Base-by-base conservation (phyloP, 2,113 vertebrate genomes). In the Cepphus grylle region DNA sequence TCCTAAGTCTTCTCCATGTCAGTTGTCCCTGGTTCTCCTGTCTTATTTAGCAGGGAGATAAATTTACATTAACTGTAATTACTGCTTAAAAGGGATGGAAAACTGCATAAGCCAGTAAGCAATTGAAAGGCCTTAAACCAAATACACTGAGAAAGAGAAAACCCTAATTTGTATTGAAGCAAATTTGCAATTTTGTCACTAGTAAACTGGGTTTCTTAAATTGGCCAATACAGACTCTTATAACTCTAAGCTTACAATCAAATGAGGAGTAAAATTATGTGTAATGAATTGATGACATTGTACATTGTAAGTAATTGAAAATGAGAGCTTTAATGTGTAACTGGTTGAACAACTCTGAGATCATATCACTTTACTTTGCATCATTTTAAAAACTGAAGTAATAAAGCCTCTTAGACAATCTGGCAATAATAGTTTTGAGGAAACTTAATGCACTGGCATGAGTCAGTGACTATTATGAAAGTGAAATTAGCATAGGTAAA, bases 221-320 rank as follows among this genome's bases (percentile, higher is more conserved):
- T 23, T 62, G 36, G 22, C n/a, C 36, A 63, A 12, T 52, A 36
- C 8, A 89, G 32, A 49, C 20, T 59, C 22, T 47, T 70, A 49
- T 26, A 71, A n/a, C 19, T 81, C 36, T 80, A 73, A 86, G 12
- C 19, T 74, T 78, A 70, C 29, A 83, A 67, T 36, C 17, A 84
- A 95, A 90, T 61, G 38, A 94, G 38, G 32, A 92, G 18, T 67
- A 84, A 95, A 94, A 93, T 86, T 78, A 30, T 43, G 32, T 52
- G 23, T 59, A 92, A 93, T 63, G n/a, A 90, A 90, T 90, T 93
- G 32, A 92, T 63, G 74, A 78, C 9, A 29, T 9, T 55, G 40
- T 56, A 65, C 12, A 32, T 29, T 92, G 8, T 43, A 77, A 85
- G 47, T 66, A 80, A 90, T 4, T 83, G 32, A 70, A 81, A 93